Percentiles rank a stretch among this genome's conserved stretches.
Evolutionary conservation across 35 echinoderm and acorn worm species (phyloP).

Genomic region (Eucidaris tribuloides): DNA sequence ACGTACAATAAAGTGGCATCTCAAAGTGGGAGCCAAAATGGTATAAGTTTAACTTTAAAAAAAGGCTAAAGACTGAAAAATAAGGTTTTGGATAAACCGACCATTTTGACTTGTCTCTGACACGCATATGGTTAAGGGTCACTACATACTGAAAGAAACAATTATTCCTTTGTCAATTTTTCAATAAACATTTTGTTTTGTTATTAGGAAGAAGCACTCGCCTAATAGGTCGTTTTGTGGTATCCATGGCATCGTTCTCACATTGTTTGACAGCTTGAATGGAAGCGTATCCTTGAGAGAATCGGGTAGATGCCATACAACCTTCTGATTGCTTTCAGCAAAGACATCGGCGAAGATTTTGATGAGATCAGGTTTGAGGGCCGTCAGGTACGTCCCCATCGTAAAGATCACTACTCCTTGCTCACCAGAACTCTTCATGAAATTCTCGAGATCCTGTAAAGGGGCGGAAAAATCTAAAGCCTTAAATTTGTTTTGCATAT

Average conservation of each 20-base stretch:
- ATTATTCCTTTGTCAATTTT: no score
- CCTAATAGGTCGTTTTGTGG: constrained; percentile 78
- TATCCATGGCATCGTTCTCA: constrained; percentile 52
- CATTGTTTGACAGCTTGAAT: neutral
- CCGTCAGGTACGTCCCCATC: constrained; percentile 16
- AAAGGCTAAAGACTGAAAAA: no score
- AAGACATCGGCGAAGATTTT: constrained; percentile 19
- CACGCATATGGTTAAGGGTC: no score
- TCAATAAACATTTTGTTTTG: no score
- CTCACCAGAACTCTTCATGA: constrained; percentile 31
- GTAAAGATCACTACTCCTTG: constrained; percentile 40
- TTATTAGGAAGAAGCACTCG: no score
- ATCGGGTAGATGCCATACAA: constrained; percentile 23
- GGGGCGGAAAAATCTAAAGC: neutral
- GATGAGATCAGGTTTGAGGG: neutral
- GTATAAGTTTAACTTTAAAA: no score
- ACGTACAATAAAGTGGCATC: no score
- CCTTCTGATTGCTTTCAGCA: constrained; percentile 28
- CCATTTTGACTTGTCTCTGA: no score
- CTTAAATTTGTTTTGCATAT: no score
- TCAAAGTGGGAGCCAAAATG: no score
- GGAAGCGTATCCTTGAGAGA: neutral
- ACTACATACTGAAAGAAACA: no score
- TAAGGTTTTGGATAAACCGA: no score
- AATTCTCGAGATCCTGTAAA: constrained; percentile 41